Evolutionary conservation across 2,113 vertebrate species (phyloP).

Genomic region (Microtus pennsylvanicus): DNA sequence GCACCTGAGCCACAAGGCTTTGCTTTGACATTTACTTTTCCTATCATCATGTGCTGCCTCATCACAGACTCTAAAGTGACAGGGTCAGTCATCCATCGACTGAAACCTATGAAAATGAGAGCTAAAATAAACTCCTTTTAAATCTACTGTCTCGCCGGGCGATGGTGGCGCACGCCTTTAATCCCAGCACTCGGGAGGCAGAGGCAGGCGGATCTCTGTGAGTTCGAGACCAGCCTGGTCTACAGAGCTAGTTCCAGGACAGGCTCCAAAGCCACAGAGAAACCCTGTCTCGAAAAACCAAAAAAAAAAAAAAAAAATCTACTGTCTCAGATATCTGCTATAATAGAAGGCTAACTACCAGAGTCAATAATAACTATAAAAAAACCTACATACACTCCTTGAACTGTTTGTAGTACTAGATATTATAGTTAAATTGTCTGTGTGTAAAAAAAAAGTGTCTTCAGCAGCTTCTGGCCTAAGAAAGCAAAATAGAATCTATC

Average conservation of each 20-base stretch:
- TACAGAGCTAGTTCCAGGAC: too few species aligned
- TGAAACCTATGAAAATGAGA: background rate
- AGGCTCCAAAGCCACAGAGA: too few species aligned
- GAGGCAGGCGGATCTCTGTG: too few species aligned
- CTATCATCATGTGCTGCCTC: background rate
- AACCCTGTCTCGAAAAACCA: too few species aligned
- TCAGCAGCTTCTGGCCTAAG: background rate
- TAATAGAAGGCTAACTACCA: background rate
- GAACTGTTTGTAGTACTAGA: background rate
- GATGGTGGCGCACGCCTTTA: too few species aligned
- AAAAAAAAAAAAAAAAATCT: too few species aligned
- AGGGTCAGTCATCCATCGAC: background rate
- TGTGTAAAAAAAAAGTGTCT: background rate
- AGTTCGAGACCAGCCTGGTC: too few species aligned
- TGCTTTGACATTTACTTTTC: background rate
- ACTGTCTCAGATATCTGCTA: background rate
- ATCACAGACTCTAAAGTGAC: background rate
- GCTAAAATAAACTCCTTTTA: background rate
- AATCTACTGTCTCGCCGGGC: too few species aligned
- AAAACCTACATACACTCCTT: background rate
- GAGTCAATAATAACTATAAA: constrained; percentile 12
- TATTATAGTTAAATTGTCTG: background rate
- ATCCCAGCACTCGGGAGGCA: too few species aligned
- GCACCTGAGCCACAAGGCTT: background rate
- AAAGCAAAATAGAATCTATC: background rate